phyloP scores from a whole-genome alignment of 2,113 vertebrate genomes.

The Pleuronectes platessa region DNA sequence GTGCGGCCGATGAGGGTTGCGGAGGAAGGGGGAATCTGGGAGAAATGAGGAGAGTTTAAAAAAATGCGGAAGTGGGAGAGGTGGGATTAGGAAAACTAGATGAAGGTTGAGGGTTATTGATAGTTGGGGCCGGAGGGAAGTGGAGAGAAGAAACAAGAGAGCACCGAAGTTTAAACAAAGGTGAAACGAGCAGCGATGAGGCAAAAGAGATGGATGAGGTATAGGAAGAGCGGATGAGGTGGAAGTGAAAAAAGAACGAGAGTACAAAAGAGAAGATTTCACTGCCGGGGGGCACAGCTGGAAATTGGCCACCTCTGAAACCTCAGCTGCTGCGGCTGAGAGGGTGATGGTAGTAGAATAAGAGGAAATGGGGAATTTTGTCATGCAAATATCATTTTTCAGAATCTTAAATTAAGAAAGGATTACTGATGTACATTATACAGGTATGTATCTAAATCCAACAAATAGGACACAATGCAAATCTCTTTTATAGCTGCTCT shows the following conservation, averaged over 20 bases:
- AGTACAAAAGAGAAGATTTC: background rate
- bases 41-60: constrained; percentile 36
- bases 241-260: background rate
- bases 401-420: background rate
- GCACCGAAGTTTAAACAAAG: background rate
- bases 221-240: background rate
- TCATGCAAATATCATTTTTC: background rate
- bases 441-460: constrained; percentile 17
- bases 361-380: background rate
- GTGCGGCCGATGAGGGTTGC: constrained; percentile 19
- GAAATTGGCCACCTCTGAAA: background rate
- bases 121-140: background rate
- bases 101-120: background rate
- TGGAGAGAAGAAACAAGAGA: background rate
- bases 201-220: background rate
- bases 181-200: background rate
- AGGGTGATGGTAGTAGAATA: background rate
- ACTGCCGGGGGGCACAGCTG: background rate
- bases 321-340: constrained; percentile 15
- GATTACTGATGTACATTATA: constrained; percentile 13
- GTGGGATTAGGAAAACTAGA: constrained; percentile 3
- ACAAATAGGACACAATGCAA: background rate
- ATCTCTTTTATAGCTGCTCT: background rate
- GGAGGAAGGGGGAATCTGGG: constrained; percentile 25
- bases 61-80: constrained; percentile 14